Evolutionary conservation across 2,888 invertebrate genomes (phyloP).

Genomic region (Neoascia interrupta): DNA sequence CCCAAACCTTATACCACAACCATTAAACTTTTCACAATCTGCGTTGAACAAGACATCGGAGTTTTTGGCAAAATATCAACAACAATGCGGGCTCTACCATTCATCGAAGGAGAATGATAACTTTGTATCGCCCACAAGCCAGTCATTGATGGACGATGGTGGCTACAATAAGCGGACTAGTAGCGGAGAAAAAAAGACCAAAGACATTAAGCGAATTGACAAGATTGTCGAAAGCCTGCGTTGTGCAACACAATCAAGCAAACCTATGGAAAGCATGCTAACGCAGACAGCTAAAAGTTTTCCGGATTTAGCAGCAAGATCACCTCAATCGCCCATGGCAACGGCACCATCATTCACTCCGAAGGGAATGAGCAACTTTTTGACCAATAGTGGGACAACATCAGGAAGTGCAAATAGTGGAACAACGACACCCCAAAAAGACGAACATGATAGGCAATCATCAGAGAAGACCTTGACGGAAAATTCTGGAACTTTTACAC

Average conservation of each 20-base stretch:
- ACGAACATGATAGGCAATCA: constrained; percentile 29
- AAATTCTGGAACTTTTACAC: constrained; percentile 59
- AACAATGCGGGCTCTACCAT: constrained; percentile 77
- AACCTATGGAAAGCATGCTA: constrained; percentile 40
- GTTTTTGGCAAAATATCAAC: constrained; percentile 78
- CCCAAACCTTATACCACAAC: constrained; percentile 78
- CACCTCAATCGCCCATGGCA: constrained; percentile 62
- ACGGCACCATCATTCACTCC: constrained; percentile 56
- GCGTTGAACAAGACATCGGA: constrained; percentile 79
- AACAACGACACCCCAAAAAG: constrained; percentile 19
- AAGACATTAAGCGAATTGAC: constrained; percentile 79
- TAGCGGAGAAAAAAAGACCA: constrained; percentile 71
- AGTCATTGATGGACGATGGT: constrained; percentile 64
- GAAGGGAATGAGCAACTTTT: constrained; percentile 54
- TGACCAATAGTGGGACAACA: constrained; percentile 18
- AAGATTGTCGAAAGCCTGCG: constrained; percentile 79
- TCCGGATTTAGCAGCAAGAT: constrained; percentile 47
- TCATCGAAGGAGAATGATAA: constrained; percentile 45
- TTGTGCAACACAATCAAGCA: constrained; percentile 71
- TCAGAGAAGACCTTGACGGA: constrained; percentile 28
- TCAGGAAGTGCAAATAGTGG: constrained; percentile 58
- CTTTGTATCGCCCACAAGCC: constrained; percentile 8
- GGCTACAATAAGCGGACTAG: constrained; percentile 74
- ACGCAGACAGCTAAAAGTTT: constrained; percentile 51
- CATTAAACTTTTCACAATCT: constrained; percentile 79